These are phyloP conservation scores for Uromys caudimaculatus DNA, from an alignment of 2,797 vertebrate species.

Conservation along the genomic window DNA sequence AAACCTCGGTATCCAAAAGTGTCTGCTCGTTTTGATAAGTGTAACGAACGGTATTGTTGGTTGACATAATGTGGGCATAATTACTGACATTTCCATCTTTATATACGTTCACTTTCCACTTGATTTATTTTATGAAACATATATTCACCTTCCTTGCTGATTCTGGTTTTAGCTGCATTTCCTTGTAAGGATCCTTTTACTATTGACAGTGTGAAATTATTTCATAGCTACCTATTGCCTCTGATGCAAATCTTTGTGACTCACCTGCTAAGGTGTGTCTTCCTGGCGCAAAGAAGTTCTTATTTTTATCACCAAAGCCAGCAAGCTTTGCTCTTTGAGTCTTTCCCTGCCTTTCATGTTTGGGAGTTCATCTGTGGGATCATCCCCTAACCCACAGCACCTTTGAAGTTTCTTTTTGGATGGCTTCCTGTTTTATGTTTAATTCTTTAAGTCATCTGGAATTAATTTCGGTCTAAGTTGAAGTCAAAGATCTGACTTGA, in stretches of 20 bases:
- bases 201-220: not conserved
- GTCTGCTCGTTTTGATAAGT: not conserved
- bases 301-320: not conserved
- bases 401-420: constrained; percentile 73
- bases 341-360: constrained; percentile 49
- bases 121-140: not conserved
- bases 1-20: not conserved
- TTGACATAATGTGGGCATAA: not conserved
- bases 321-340: not conserved
- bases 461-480: constrained; percentile 64
- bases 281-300: not conserved
- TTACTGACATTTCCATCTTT: not conserved
- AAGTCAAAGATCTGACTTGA: constrained; percentile 49
- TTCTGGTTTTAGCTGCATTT: not conserved
- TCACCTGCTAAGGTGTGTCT: not conserved
- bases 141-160: not conserved
- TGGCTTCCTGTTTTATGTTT: constrained; percentile 55
- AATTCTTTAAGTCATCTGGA: constrained; percentile 77
- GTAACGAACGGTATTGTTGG: not conserved
- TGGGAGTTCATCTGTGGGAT: constrained; percentile 26
- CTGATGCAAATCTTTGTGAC: not conserved
- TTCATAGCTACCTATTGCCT: not conserved
- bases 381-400: constrained; percentile 25
- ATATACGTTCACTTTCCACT: not conserved
- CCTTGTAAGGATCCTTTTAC: not conserved